Evolutionary conservation across 1,140 invertebrate species (phyloP).

Genomic region (Theocolax elegans): DNA sequence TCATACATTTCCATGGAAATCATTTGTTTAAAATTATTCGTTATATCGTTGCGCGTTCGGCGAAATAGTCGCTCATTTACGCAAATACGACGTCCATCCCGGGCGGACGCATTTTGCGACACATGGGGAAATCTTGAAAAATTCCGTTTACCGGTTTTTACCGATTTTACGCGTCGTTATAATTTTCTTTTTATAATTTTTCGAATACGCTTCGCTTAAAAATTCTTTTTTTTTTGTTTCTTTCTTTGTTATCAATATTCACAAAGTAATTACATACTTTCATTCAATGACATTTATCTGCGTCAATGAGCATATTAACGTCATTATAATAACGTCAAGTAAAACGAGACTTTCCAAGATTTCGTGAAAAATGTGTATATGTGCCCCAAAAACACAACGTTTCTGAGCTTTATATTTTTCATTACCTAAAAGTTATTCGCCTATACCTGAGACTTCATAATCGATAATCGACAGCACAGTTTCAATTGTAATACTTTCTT

Average conservation of each 20-base stretch:
- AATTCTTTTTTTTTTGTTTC: conserved; percentile 6
- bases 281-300: not conserved
- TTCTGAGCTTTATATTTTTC: conserved; percentile 5
- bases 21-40: conserved; percentile 31
- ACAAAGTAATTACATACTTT: conserved; percentile 28
- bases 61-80: conserved; percentile 4
- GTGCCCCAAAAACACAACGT: conserved; percentile 14
- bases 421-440: conserved; percentile 19
- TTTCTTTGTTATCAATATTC: conserved; percentile 24
- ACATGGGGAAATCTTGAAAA: conserved; percentile 31
- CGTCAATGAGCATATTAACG: not conserved
- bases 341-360: conserved; percentile 36
- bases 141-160: not conserved
- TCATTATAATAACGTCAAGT: not conserved
- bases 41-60: conserved; percentile 11
- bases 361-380: not conserved
- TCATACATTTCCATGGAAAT: conserved; percentile 9
- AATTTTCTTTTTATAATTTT: not conserved
- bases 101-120: conserved; percentile 49
- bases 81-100: conserved; percentile 48
- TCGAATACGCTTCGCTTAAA: conserved; percentile 3
- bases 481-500: conserved; percentile 16
- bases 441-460: conserved; percentile 22
- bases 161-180: not conserved
- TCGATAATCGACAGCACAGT: conserved; percentile 3